Evolutionary conservation across 2,113 vertebrate genomes (phyloP), one percentile per base, ranked within the genome.

Genomic region (Hippocampus mohnikei): DNA sequence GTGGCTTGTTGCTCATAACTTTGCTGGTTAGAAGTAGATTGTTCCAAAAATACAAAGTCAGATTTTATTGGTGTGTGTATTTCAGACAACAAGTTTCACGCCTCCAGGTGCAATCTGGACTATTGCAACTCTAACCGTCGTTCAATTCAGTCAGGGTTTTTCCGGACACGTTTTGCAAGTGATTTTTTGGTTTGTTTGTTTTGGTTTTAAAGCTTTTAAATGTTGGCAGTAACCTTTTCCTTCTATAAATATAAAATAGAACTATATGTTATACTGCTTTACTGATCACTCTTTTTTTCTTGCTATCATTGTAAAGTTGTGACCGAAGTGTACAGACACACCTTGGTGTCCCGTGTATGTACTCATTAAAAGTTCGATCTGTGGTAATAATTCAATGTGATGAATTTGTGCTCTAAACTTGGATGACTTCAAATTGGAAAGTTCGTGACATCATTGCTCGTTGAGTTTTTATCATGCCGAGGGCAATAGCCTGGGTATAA

Each of bases 91-190:
- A 3, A 62, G 73, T 65, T 70, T 74, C 50, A 65, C 9, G 67
- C 41, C 65, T 85, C 64, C 92, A 92, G 92, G 90, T 93, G 92
- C 87, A 90, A 16, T 33, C 60, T 25, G 37, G 67, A 66, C 84
- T 76, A 66, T 79, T 72, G 62, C 62, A 89, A 80, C 84, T 46
- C 75, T 79, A 93, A 92, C 91, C 67, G 91, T 75, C 91, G 77
- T 63, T 41, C 37, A 61, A 69, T 69, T 69, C 71, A 60, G 56
- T 37, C 9, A 76, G 91, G 91, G 91, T 76, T 89, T 92, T 92
- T 84, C 92, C 89, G 23, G 86, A 89, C 88, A 81, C 40, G 78
- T 87, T 86, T 69, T 62, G 78, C 88, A 71, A 77, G 87, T 84
- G 11, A 66, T 72, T 67, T 73, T 42, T 72, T 71, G 29, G n/a